Evolutionary conservation across 1,140 invertebrate genomes (phyloP).

Genomic region (Mamestra configurata): DNA sequence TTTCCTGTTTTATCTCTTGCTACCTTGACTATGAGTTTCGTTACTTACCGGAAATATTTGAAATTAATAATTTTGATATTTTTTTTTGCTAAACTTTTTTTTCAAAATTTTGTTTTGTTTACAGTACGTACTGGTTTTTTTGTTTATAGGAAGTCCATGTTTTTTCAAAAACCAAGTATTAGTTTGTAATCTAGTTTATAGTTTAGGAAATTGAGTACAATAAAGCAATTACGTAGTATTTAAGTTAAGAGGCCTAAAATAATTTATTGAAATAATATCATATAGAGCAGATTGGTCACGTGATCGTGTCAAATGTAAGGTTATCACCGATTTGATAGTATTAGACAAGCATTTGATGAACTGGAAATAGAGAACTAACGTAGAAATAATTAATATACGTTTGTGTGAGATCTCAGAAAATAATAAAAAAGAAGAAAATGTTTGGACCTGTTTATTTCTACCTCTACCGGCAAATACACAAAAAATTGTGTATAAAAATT

Average conservation of each 20-base stretch:
- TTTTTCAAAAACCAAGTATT: slow-evolving; percentile 37
- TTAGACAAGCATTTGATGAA: slow-evolving; percentile 47
- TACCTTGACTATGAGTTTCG: slow-evolving; percentile 6
- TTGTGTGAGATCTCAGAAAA: slow-evolving; percentile 41
- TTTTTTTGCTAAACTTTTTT: background rate
- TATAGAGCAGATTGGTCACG: slow-evolving; percentile 26
- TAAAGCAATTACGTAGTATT: slow-evolving; percentile 76
- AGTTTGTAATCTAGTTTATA: slow-evolving; percentile 51
- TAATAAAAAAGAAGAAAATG: slow-evolving; percentile 23
- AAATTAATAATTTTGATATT: background rate
- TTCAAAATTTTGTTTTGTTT: slow-evolving; percentile 20
- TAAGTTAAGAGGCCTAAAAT: slow-evolving; percentile 72
- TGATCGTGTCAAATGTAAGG: background rate
- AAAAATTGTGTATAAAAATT: slow-evolving; percentile 38
- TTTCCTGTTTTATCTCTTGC: background rate
- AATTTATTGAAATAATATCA: slow-evolving; percentile 67
- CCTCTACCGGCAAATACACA: slow-evolving; percentile 47
- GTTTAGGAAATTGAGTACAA: slow-evolving; percentile 80
- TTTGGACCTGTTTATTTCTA: slow-evolving; percentile 58
- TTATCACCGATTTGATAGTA: slow-evolving; percentile 24
- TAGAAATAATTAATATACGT: slow-evolving; percentile 19
- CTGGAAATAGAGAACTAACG: slow-evolving; percentile 38
- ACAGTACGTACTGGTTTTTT: background rate
- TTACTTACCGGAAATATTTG: too few species aligned
- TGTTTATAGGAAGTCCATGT: background rate